Conservation (phyloP, 2,797 vertebrate genomes). For the Loriculus beryllinus region DNA sequence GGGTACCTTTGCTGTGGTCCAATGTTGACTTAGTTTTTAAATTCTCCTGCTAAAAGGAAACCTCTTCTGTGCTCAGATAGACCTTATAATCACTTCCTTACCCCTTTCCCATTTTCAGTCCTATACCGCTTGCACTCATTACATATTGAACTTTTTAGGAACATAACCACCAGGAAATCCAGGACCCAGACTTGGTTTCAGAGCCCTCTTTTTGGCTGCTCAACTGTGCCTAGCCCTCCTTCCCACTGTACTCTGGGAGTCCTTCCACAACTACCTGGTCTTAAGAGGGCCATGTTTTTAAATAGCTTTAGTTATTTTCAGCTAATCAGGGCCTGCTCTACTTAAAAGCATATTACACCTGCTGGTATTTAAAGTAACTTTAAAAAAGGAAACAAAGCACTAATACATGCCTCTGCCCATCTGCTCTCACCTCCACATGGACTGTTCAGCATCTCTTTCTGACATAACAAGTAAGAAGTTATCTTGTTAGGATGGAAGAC, state of each 20-base stretch:
- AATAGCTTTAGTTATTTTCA: slow-evolving; percentile 45
- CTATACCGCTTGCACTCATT: neutral
- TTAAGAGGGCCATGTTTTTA: neutral
- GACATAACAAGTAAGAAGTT: neutral
- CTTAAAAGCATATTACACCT: slow-evolving; percentile 54
- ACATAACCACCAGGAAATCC: neutral
- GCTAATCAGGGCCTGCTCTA: slow-evolving; percentile 37
- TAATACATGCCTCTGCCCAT: neutral
- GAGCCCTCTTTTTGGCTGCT: neutral
- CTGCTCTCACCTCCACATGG: slow-evolving; percentile 8
- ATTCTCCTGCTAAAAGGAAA: neutral
- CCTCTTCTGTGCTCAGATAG: neutral
- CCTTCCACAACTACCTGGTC: neutral
- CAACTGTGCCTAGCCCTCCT: neutral
- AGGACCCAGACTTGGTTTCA: neutral
- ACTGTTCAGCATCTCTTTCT: neutral
- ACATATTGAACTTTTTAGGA: neutral
- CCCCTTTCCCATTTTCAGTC: neutral
- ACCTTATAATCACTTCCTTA: neutral
- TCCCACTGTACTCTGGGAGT: neutral
- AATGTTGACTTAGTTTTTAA: neutral
- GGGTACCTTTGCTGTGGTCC: neutral
- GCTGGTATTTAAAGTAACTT: slow-evolving; percentile 37
- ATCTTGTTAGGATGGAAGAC: neutral
- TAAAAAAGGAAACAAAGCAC: slow-evolving; percentile 46